Evolutionary conservation across 2,888 invertebrate genomes (phyloP).

Genomic region (Periphyllus acericola): DNA sequence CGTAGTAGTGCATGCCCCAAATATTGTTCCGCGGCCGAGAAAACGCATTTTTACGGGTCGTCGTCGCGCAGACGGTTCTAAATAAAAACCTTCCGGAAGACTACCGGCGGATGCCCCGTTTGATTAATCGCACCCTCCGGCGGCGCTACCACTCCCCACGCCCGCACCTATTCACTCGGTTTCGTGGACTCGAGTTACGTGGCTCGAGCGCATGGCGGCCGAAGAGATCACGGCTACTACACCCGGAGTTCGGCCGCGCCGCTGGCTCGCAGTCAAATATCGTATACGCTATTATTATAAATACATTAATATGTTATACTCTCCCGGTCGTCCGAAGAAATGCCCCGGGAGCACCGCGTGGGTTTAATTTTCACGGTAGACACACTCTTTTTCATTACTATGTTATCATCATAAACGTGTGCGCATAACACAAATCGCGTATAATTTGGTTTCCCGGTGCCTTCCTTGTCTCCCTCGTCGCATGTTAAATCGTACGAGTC

Average conservation of each 20-base stretch:
- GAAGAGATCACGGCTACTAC: conserved; percentile 28
- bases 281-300: conserved; percentile 38
- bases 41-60: conserved; percentile 40
- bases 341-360: not conserved
- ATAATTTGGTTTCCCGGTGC: not conserved
- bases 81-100: conserved; percentile 44
- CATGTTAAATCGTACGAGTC: too few species aligned
- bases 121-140: conserved; percentile 43
- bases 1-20: not conserved
- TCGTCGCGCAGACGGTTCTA: conserved; percentile 35
- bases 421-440: not conserved
- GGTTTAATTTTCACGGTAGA: too few species aligned
- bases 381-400: too few species aligned
- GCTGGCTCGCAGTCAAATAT: conserved; percentile 47
- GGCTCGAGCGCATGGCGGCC: not conserved
- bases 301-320: not conserved
- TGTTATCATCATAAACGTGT: not conserved
- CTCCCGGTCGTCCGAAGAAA: not conserved
- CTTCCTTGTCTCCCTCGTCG: rapidly evolving
- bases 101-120: not conserved
- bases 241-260: not conserved
- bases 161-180: not conserved
- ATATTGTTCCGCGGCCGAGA: not conserved
- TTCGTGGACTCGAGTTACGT: not conserved
- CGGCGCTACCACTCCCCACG: conserved; percentile 1